phyloP scores from a whole-genome alignment of 53 echinoderm and acorn worm genomes.

The Zoroaster sp. region DNA sequence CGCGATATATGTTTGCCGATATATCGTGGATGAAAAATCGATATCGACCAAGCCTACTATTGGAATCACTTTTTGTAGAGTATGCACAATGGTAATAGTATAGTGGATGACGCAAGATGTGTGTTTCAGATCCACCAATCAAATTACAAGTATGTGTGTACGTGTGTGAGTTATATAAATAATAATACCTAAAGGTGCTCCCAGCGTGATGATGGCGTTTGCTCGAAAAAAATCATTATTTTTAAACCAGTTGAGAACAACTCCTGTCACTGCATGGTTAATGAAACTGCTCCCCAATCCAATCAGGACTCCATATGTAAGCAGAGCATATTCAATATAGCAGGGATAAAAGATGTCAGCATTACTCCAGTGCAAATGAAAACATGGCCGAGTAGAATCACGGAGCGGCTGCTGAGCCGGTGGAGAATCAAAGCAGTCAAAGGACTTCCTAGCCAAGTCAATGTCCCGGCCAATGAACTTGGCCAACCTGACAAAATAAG shows the following conservation, averaged over 20 bases:
- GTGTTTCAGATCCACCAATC: too few species aligned
- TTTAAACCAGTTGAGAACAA: not conserved
- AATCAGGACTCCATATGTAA: constrained; percentile 9
- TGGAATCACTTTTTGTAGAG: too few species aligned
- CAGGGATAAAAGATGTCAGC: constrained; percentile 1
- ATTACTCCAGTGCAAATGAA: not conserved
- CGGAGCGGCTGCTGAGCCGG: not conserved
- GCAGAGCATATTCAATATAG: not conserved
- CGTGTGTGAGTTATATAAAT: not conserved
- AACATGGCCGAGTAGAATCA: not conserved
- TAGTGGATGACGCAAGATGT: too few species aligned
- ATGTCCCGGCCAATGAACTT: not conserved
- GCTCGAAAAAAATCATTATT: not conserved
- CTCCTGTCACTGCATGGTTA: not conserved
- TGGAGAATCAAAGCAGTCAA: not conserved
- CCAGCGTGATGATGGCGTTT: not conserved
- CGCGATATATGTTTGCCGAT: too few species aligned
- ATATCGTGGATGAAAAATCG: too few species aligned
- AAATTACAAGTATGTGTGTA: not conserved
- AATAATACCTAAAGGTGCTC: constrained; percentile 6
- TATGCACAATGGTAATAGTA: too few species aligned
- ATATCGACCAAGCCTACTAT: too few species aligned
- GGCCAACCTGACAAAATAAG: constrained; percentile 6
- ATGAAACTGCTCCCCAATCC: constrained; percentile 14
- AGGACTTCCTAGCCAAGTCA: not conserved